These are phyloP conservation scores for Hippotragus niger DNA, from an alignment of 2,113 vertebrate genomes.

Conservation along the genomic window DNA sequence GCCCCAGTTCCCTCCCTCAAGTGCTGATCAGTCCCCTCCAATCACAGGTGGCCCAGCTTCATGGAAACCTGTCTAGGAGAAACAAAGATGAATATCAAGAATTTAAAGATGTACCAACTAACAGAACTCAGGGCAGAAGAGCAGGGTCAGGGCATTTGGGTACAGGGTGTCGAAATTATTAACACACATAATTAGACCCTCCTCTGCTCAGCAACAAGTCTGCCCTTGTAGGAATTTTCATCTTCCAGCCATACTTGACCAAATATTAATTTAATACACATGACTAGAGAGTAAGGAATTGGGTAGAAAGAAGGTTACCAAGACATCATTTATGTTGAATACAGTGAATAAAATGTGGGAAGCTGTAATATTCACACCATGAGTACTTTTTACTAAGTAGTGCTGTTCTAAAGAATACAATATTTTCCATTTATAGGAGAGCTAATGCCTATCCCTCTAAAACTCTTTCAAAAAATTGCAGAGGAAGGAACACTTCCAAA, in stretches of 20 bases:
- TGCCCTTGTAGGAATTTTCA: not conserved
- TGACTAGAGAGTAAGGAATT: not conserved
- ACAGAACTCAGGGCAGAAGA: too few relatives aligned
- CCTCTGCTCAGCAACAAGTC: too few relatives aligned
- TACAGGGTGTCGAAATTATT: fast-evolving
- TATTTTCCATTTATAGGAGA: not conserved
- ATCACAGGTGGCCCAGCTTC: not conserved
- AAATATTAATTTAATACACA: not conserved
- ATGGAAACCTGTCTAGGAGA: not conserved
- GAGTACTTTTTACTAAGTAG: not conserved
- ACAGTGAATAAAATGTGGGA: not conserved
- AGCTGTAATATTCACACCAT: not conserved
- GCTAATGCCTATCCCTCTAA: not conserved
- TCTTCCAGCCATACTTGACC: not conserved
- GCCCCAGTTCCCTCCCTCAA: not conserved
- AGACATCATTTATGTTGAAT: not conserved
- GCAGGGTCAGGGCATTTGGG: not conserved
- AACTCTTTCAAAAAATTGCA: not conserved
- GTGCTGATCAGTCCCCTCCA: fast-evolving
- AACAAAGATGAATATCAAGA: not conserved
- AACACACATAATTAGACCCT: fast-evolving
- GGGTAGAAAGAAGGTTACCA: not conserved
- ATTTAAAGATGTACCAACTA: too few relatives aligned
- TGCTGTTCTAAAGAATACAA: not conserved
- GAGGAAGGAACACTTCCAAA: not conserved